These are phyloP conservation scores for Andrena cerasifolii DNA, from an alignment of 1,140 invertebrate species.

Conservation along the genomic window DNA sequence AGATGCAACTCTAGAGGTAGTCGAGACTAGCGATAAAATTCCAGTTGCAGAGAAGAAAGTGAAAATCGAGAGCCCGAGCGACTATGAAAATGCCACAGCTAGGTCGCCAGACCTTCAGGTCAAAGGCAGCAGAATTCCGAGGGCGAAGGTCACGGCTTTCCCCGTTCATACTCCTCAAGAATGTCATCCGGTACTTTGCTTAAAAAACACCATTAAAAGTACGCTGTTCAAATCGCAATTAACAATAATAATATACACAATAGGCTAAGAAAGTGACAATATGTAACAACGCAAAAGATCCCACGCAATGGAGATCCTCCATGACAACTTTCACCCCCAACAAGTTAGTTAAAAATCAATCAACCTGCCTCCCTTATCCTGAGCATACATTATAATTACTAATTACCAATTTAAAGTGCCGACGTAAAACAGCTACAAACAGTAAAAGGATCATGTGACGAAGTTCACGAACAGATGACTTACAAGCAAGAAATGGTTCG, in stretches of 20 bases:
- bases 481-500: neutral
- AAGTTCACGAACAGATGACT: neutral
- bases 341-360: conserved; percentile 31
- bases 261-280: conserved; percentile 15
- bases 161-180: neutral
- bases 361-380: neutral
- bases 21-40: neutral
- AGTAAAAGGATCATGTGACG: neutral
- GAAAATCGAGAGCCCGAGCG: neutral
- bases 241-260: neutral
- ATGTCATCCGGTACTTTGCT: conserved; percentile 10
- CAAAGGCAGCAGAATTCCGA: conserved; percentile 55
- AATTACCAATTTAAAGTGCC: neutral
- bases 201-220: neutral
- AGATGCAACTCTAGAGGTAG: neutral
- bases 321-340: neutral
- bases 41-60: neutral
- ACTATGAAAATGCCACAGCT: neutral
- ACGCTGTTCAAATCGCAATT: too few relatives aligned
- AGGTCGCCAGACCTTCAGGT: conserved; percentile 1
- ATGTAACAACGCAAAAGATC: conserved; percentile 8
- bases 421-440: neutral
- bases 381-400: neutral
- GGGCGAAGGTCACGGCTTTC: conserved; percentile 23
- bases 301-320: neutral